Evolutionary conservation across 1,140 invertebrate species (phyloP).

Genomic region (Drosophila pallidifrons): DNA sequence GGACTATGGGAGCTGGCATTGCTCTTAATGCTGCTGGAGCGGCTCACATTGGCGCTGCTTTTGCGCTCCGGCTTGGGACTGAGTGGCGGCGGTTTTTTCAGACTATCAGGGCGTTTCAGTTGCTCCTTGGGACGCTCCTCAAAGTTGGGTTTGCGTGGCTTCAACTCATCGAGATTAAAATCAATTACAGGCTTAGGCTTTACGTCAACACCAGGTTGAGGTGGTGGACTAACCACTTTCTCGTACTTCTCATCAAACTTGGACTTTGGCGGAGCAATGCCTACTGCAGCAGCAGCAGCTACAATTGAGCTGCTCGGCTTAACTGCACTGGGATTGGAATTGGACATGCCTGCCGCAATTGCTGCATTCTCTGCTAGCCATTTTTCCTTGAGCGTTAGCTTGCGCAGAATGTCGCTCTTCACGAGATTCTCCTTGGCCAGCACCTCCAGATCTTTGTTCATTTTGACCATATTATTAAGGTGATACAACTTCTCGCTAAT

Average conservation of each 20-base stretch:
- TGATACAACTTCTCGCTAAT: slow-evolving; percentile 83
- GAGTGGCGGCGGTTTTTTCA: slow-evolving; percentile 38
- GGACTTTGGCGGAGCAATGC: slow-evolving; percentile 51
- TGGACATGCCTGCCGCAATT: slow-evolving; percentile 58
- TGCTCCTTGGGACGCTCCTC: slow-evolving; percentile 68
- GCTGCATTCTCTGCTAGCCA: slow-evolving; percentile 80
- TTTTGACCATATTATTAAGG: slow-evolving; percentile 81
- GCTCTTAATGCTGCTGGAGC: slow-evolving; percentile 67
- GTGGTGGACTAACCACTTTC: slow-evolving; percentile 49
- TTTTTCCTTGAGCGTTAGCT: slow-evolving; percentile 82
- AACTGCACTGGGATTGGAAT: slow-evolving; percentile 10
- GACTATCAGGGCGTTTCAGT: slow-evolving; percentile 38
- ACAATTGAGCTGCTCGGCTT: background rate
- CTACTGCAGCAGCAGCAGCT: slow-evolving; percentile 1
- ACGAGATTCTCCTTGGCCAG: slow-evolving; percentile 83
- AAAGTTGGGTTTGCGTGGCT: slow-evolving; percentile 71
- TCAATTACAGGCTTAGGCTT: slow-evolving; percentile 70
- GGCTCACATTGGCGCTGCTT: slow-evolving; percentile 60
- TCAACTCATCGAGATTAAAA: slow-evolving; percentile 67
- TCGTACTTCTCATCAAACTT: slow-evolving; percentile 74
- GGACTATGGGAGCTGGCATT: slow-evolving; percentile 59
- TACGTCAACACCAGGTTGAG: slow-evolving; percentile 9
- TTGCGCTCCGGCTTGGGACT: slow-evolving; percentile 55
- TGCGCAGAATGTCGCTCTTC: slow-evolving; percentile 83
- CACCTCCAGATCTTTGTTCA: slow-evolving; percentile 81